Percentiles rank a stretch among this genome's conserved stretches.
These are phyloP conservation scores for Phortica variegata DNA, from an alignment of 1,140 invertebrate species.

Conservation along the genomic window DNA sequence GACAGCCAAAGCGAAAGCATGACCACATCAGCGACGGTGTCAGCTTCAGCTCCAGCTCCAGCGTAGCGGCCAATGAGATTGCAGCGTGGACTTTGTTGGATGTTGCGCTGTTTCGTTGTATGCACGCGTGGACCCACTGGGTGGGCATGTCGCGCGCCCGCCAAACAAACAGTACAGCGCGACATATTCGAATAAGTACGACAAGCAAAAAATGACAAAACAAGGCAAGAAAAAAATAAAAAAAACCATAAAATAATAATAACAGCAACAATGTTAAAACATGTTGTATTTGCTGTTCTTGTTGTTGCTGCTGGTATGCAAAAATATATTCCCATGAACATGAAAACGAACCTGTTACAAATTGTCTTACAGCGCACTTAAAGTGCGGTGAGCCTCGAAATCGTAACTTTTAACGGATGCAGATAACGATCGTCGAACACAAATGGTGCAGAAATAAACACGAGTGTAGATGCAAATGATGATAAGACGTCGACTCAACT, in stretches of 20 bases:
- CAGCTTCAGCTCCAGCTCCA: no score
- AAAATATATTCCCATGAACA: conserved; percentile 53
- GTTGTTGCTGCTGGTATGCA: conserved; percentile 33
- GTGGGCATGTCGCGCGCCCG: no score
- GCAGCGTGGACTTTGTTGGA: no score
- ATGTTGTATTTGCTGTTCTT: conserved; percentile 16
- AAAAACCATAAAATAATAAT: conserved; percentile 16
- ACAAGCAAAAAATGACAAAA: conserved; percentile 10
- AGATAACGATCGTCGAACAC: conserved; percentile 54
- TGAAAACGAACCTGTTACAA: conserved; percentile 52
- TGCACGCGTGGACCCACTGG: conserved; percentile 27
- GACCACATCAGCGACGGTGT: no score
- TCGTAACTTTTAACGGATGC: conserved; percentile 46
- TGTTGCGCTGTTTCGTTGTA: background rate
- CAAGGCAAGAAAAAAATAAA: conserved; percentile 13
- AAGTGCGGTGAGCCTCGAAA: conserved; percentile 24
- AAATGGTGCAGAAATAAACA: conserved; percentile 55
- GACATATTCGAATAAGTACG: no score
- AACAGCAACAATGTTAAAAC: no score
- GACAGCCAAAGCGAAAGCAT: no score
- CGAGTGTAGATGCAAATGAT: conserved; percentile 54
- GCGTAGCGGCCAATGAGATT: no score
- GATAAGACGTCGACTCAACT: conserved; percentile 26
- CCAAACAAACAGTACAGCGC: no score
- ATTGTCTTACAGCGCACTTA: conserved; percentile 43